Evolutionary conservation across 2,888 invertebrate genomes (phyloP).

Genomic region (Neoscelio sp.): DNA sequence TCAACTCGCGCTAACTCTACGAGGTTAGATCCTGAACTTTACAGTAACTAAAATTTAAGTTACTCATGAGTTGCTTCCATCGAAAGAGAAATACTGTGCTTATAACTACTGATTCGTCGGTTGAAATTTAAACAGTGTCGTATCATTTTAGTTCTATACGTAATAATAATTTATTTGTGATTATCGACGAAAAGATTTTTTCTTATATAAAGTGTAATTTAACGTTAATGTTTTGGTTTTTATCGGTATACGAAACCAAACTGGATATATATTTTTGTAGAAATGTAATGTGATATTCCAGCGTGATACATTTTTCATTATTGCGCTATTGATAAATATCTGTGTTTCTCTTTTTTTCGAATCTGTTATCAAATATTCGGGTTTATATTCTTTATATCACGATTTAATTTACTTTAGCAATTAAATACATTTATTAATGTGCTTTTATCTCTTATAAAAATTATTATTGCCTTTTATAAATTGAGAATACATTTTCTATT

Average conservation of each 20-base stretch:
- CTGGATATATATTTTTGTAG: constrained; percentile 7
- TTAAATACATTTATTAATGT: too few relatives aligned
- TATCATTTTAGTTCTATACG: constrained; percentile 35
- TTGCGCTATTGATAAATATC: too few relatives aligned
- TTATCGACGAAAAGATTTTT: not conserved
- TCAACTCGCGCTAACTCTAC: constrained; percentile 34
- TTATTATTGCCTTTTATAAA: too few relatives aligned
- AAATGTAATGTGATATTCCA: constrained; percentile 4
- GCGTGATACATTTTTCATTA: constrained; percentile 4
- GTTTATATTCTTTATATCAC: too few relatives aligned
- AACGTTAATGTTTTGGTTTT: constrained; percentile 1
- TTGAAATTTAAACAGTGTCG: constrained; percentile 30
- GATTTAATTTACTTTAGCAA: too few relatives aligned
- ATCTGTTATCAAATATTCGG: too few relatives aligned
- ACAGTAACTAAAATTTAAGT: constrained; percentile 61
- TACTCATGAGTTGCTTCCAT: constrained; percentile 55
- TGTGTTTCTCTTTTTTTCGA: too few relatives aligned
- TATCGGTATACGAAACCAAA: not conserved
- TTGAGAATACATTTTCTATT: too few relatives aligned
- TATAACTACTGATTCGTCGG: constrained; percentile 49
- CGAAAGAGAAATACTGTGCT: constrained; percentile 52
- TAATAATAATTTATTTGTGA: constrained; percentile 42
- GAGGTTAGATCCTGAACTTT: constrained; percentile 59
- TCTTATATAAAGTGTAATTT: constrained; percentile 20
- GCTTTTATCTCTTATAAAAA: too few relatives aligned